Base-by-base conservation (phyloP, 2,888 invertebrate species). In the Netelia inedita region DNA sequence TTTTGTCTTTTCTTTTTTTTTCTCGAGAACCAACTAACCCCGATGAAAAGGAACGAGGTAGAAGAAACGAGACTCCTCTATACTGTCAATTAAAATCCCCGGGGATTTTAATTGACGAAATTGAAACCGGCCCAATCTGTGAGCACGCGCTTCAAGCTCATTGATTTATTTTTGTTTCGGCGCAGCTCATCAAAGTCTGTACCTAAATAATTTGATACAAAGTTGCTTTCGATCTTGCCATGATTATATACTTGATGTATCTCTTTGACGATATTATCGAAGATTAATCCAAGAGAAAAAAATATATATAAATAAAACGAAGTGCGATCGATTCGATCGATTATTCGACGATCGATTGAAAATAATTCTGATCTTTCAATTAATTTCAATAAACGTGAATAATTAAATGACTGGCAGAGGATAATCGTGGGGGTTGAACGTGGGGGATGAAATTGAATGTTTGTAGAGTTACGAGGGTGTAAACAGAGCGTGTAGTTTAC, bases 81-180 rank as follows among this genome's bases (percentile, higher is more conserved):
- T 46, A 2, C 46, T 46, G 46, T 10, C 14, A 66, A 66, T 57
- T 66, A 28, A 28, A 28, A 68, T 76, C 28, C 43, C 16, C 11
- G 53, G 2, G 2, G 21, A 41, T 55, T 68, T 68, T 68, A 76
- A 76, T 76, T 76, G 59, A n/a, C n/a, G n/a, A 66, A 76, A 76
- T 76, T 76, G 16, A 46, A 76, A n/a, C 66, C 21, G 19, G n/a
- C 35, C 68, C 19, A 46, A 63, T 46, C 46, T 46, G 46, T 11
- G 46, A 46, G 14, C 2, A 46, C 46, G 14, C 3, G 2, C 14
- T 46, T 46, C 46, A 46, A 46, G 8, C 46, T 46, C 46, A 46
- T 46, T 46, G 10, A 14, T 46, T 46, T 14, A 46, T 46, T 28
- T 28, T 28, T 28, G 28, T 28, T 28, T 28, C 5, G 28, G 0